Percentiles rank a stretch among this genome's conserved stretches.
phyloP scores from a whole-genome alignment of 2,113 vertebrate genomes.

The Numenius arquata region DNA sequence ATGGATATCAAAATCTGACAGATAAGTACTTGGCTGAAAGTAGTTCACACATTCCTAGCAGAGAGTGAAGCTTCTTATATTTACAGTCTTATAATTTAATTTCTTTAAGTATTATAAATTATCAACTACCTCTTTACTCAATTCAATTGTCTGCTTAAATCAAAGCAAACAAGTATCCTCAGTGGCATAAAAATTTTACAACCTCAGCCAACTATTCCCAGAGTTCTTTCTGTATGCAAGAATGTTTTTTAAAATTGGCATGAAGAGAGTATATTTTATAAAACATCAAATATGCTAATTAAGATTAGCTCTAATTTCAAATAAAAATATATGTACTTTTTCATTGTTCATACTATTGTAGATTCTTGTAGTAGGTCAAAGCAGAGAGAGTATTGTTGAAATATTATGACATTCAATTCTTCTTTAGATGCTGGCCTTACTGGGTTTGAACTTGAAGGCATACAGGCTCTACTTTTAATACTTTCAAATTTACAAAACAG shows the following conservation, averaged over 20 bases:
- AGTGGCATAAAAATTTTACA: not conserved
- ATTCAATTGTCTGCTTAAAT: not conserved
- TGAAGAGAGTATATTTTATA: not conserved
- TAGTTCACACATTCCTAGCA: not conserved
- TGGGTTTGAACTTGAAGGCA: not conserved
- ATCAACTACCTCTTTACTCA: not conserved
- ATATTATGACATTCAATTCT: not conserved
- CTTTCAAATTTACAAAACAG: not conserved
- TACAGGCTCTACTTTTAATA: not conserved
- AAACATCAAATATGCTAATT: not conserved
- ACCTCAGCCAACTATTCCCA: not conserved
- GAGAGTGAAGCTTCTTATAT: not conserved
- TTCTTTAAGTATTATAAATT: not conserved
- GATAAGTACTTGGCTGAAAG: not conserved
- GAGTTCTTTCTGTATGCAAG: not conserved
- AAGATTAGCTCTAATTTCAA: not conserved
- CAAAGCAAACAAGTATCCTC: not conserved
- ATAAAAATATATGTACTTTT: not conserved
- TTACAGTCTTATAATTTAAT: not conserved
- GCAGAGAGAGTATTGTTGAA: not conserved
- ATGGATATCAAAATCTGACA: not conserved
- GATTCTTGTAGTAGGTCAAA: not conserved
- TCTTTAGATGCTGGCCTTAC: not conserved
- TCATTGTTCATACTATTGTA: not conserved
- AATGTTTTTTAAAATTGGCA: not conserved